phyloP scores from a whole-genome alignment of 2,113 vertebrate species.

The Manacus vitellinus region DNA sequence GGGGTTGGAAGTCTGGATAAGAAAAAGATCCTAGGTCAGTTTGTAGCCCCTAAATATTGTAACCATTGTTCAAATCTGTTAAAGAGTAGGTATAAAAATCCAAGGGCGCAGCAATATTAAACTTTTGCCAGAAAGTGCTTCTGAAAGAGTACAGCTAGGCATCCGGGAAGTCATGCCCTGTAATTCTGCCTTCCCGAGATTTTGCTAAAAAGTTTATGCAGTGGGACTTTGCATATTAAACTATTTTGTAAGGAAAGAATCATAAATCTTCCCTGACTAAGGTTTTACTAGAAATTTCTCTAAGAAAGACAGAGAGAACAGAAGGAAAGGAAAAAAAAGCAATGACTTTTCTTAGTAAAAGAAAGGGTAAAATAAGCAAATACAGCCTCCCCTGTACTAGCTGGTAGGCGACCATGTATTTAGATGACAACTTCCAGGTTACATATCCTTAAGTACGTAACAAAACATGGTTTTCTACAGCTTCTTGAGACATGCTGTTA shows the following conservation, averaged over 20 bases:
- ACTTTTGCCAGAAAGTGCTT: background rate
- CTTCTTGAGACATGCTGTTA: background rate
- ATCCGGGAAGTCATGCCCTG: background rate
- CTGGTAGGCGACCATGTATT: background rate
- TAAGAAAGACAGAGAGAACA: background rate
- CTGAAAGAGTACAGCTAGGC: background rate
- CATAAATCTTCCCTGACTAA: background rate
- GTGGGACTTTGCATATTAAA: background rate
- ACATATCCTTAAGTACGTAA: background rate
- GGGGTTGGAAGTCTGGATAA: background rate
- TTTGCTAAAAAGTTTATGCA: background rate
- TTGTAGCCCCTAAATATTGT: background rate
- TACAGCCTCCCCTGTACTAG: background rate
- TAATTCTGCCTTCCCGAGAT: background rate
- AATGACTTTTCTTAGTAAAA: background rate
- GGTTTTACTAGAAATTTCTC: background rate
- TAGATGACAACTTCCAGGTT: background rate
- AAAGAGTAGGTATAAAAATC: background rate
- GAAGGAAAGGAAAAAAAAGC: background rate
- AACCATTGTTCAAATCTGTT: background rate
- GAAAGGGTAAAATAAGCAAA: background rate
- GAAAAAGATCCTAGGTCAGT: background rate
- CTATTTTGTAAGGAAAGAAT: background rate
- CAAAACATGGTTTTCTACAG: background rate
- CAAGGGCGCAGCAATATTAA: background rate